Conservation (phyloP, 1,140 invertebrate genomes). For the Eciton burchellii region DNA sequence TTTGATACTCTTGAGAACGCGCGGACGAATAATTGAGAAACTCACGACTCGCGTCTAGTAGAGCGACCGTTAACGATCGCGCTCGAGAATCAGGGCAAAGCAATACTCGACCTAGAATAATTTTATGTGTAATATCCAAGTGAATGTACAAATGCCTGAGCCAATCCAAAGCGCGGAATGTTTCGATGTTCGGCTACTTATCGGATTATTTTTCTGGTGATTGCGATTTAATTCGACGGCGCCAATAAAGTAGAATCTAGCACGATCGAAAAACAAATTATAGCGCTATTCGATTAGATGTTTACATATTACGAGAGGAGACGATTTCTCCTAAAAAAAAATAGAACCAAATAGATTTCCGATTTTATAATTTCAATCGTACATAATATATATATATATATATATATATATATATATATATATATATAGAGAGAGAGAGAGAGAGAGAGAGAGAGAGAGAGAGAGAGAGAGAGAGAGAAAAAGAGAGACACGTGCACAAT, state of each 20-base stretch:
- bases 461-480: background rate
- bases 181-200: conserved; percentile 48
- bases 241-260: background rate
- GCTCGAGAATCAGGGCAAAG: conserved; percentile 39
- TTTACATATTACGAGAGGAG: no score
- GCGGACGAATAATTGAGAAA: conserved; percentile 45
- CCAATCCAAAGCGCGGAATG: conserved; percentile 31
- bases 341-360: no score
- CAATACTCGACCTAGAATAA: conserved; percentile 59
- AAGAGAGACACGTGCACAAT: no score
- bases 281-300: no score
- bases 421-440: no score
- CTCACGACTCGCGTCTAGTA: conserved; percentile 22
- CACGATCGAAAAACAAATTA: no score
- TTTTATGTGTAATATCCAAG: conserved; percentile 58
- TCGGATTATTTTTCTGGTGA: conserved; percentile 29
- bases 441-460: no score
- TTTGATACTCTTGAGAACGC: conserved; percentile 50
- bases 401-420: no score
- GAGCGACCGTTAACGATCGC: conserved; percentile 26
- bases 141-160: conserved; percentile 59
- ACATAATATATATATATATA: no score
- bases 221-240: conserved; percentile 46
- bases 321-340: no score
- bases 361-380: no score